phyloP scores from a whole-genome alignment of 2,888 invertebrate genomes.

The Drosophila fungiperda region DNA sequence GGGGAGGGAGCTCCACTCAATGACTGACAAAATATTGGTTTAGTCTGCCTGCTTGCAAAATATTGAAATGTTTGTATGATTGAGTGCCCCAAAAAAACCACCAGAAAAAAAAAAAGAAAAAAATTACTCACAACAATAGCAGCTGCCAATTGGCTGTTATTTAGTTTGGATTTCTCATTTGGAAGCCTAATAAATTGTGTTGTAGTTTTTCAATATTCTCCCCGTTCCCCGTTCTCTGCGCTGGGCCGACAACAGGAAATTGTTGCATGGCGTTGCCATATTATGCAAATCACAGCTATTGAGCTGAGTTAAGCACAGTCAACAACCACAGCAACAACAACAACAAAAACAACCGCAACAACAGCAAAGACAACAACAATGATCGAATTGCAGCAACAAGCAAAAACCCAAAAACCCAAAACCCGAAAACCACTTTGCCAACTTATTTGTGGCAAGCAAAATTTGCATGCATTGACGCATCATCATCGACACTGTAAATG shows the following conservation, averaged over 20 bases:
- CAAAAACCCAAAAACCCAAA: slow-evolving; percentile 49
- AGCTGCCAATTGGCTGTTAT: slow-evolving; percentile 21
- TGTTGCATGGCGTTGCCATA: slow-evolving; percentile 71
- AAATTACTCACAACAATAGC: not conserved
- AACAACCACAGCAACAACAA: slow-evolving; percentile 44
- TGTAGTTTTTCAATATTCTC: slow-evolving; percentile 9
- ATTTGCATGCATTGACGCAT: slow-evolving; percentile 73
- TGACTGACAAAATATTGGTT: slow-evolving; percentile 55
- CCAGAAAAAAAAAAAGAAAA: slow-evolving; percentile 4
- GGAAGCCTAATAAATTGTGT: slow-evolving; percentile 56
- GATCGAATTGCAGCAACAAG: slow-evolving; percentile 12
- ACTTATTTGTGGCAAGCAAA: slow-evolving; percentile 74
- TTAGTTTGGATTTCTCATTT: slow-evolving; percentile 58
- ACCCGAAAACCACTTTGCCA: slow-evolving; percentile 71
- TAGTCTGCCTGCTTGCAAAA: slow-evolving; percentile 48
- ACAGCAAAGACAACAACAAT: slow-evolving; percentile 5
- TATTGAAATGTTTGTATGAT: slow-evolving; percentile 71
- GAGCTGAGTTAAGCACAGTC: slow-evolving; percentile 57
- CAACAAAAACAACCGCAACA: slow-evolving; percentile 18
- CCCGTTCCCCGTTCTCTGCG: not conserved
- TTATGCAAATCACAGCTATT: slow-evolving; percentile 75
- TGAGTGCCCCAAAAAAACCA: slow-evolving; percentile 24
- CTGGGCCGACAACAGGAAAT: slow-evolving; percentile 58
- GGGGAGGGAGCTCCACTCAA: slow-evolving; percentile 19
- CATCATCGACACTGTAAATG: slow-evolving; percentile 59